These are phyloP conservation scores for Cyrtorhinus lividipennis DNA, from an alignment of 1,140 invertebrate genomes.

Conservation along the genomic window DNA sequence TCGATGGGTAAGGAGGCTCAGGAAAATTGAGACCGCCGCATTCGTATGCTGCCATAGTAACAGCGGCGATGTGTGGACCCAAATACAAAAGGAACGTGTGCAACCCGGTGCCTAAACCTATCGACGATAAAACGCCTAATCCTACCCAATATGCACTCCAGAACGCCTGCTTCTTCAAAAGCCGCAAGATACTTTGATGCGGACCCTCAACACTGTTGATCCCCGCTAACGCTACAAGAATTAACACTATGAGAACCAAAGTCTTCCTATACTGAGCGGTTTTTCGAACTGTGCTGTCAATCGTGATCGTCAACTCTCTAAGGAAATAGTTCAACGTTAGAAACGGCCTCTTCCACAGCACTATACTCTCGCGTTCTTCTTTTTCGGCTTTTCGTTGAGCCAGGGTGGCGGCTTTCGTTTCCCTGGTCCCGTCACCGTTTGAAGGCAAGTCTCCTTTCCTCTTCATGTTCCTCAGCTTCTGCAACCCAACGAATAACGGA, in stretches of 20 bases:
- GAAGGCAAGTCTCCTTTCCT: constrained; percentile 12
- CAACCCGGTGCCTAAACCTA: constrained; percentile 92
- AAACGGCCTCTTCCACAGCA: constrained; percentile 75
- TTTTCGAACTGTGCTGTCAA: constrained; percentile 15
- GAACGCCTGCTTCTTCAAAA: constrained; percentile 35
- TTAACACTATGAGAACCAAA: constrained; percentile 25
- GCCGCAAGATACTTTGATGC: constrained; percentile 40
- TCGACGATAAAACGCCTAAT: constrained; percentile 88
- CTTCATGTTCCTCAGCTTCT: constrained; percentile 18
- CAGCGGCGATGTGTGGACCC: constrained; percentile 79
- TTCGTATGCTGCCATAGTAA: constrained; percentile 97
- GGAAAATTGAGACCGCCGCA: constrained; percentile 91
- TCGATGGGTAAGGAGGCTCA: constrained; percentile 74
- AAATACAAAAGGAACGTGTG: constrained; percentile 97
- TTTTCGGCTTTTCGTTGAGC: constrained; percentile 31
- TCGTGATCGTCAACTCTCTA: constrained; percentile 38
- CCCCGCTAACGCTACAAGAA: constrained; percentile 31
- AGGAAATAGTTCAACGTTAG: constrained; percentile 70
- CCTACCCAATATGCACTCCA: constrained; percentile 92
- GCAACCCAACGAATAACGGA: constrained; percentile 18
- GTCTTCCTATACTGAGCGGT: constrained; percentile 30
- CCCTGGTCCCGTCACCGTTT: constrained; percentile 15
- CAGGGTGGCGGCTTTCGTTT: neutral
- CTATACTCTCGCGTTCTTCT: constrained; percentile 45
- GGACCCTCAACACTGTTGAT: constrained; percentile 38